These are phyloP conservation scores for Acholoe squamosa DNA, from an alignment of 2,888 invertebrate species.

Conservation along the genomic window DNA sequence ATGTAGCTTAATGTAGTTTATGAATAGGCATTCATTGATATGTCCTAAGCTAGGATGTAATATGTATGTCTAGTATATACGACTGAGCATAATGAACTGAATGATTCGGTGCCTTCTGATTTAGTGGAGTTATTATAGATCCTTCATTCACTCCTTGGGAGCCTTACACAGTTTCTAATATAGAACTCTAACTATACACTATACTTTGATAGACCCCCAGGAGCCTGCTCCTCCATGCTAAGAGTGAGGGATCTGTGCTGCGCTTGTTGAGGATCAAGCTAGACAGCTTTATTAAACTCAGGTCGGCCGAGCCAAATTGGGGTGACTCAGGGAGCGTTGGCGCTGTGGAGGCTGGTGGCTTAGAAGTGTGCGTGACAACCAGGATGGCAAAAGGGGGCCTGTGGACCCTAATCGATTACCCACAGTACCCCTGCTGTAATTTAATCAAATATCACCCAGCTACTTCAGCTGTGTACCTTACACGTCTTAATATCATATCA, in stretches of 20 bases:
- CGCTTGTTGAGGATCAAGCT: background rate
- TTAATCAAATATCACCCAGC: slow-evolving; percentile 18
- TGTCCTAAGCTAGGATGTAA: too few species aligned
- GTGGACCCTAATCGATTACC: slow-evolving; percentile 15
- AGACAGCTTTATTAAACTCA: slow-evolving; percentile 12
- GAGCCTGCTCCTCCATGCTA: background rate
- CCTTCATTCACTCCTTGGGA: too few species aligned
- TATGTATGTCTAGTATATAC: too few species aligned
- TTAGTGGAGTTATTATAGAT: too few species aligned
- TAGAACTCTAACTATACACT: too few species aligned
- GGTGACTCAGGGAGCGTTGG: background rate
- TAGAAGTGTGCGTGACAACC: background rate
- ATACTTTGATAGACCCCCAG: background rate
- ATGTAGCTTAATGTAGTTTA: too few species aligned
- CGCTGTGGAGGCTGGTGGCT: background rate
- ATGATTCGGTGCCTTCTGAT: too few species aligned
- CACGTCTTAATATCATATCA: background rate
- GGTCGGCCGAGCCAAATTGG: background rate
- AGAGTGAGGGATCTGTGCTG: background rate
- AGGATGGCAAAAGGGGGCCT: background rate
- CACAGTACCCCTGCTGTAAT: background rate
- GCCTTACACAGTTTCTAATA: too few species aligned
- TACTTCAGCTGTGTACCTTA: background rate
- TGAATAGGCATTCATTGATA: too few species aligned
- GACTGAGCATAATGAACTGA: too few species aligned